A percentile compares a stretch with the other conserved stretches of the same genome.
Evolutionary conservation across 2,888 invertebrate species (phyloP).

Genomic region (Nomada flava): DNA sequence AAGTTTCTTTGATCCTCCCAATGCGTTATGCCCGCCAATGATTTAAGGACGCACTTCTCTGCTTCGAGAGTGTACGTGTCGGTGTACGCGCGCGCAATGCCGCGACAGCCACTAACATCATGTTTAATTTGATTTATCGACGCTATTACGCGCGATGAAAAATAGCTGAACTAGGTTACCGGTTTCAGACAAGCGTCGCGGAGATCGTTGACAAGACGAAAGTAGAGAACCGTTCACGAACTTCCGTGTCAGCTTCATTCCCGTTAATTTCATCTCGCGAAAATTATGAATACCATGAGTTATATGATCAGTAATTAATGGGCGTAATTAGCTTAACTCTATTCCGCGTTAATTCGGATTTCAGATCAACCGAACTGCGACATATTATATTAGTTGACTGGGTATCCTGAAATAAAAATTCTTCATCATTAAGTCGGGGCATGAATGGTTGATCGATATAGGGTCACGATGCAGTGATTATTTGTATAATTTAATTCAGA

Average conservation of each 20-base stretch:
- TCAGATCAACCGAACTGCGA: conserved; percentile 1
- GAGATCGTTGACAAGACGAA: conserved; percentile 61
- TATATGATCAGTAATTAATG: conserved; percentile 61
- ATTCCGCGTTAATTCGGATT: conserved; percentile 30
- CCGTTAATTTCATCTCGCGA: conserved; percentile 54
- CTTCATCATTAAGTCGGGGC: not conserved
- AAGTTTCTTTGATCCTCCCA: conserved; percentile 82
- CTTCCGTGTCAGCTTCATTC: conserved; percentile 48
- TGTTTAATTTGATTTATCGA: conserved; percentile 81
- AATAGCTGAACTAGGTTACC: conserved; percentile 79
- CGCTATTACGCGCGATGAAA: conserved; percentile 78
- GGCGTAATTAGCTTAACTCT: conserved; percentile 50
- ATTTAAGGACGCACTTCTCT: conserved; percentile 77
- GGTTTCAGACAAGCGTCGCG: conserved; percentile 59
- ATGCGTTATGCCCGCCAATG: conserved; percentile 79
- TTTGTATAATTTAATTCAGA: too few species aligned
- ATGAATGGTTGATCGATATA: not conserved
- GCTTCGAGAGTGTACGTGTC: not conserved
- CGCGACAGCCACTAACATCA: conserved; percentile 73
- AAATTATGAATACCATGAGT: conserved; percentile 56
- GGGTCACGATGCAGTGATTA: too few species aligned
- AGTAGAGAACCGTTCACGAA: conserved; percentile 48
- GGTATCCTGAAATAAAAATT: not conserved
- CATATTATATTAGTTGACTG: not conserved
- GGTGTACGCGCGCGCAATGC: conserved; percentile 42